Base-by-base conservation (phyloP, 2,797 vertebrate genomes). In the Erithacus rubecula region DNA sequence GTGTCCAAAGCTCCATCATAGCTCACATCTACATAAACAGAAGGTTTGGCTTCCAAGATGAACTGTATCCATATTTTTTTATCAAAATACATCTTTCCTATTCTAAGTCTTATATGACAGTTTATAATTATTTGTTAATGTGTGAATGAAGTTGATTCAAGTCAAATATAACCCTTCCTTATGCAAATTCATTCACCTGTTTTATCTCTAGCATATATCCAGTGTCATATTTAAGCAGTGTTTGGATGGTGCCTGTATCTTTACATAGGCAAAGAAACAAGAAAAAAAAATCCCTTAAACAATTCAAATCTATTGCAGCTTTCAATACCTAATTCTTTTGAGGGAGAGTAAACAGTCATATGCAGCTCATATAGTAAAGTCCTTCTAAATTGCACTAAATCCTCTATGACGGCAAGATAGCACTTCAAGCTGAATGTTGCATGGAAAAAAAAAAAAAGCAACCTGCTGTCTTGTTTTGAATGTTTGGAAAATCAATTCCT, bases 31-130 rank as follows among this genome's bases (percentile, higher is more conserved):
- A 88, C 85, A 68, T 59, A 53, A 82, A 52, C 47, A 68, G 87
- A 95, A 96, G 94, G 83, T 95, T 97, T 93, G 67, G 85, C 83
- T 96, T 96, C 78, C 1, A 10, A 77, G 63, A 96, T 90, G 89
- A 96, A 95, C 93, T 95, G 60, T 67, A 83, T 90, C 75, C 74
- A 43, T 92, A 70, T 60, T 91, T 93, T 95, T 94, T 77, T 64
- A 95, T 89, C 92, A 55, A 95, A 79, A 83, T 89, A 52, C 92
- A 78, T 86, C 93, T 89, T 95, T 94, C 83, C 59, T 91, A 89
- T 95, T 95, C 46, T n/a, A 53, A 83, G 53, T 92, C 90, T 93
- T 92, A 41, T 94, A 55, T 52, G 94, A 56, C 41, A 49, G 32
- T 93, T 95, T 95, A 72, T 87, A 93, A 65, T 64, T 56, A 86